Evolutionary conservation across 2,888 invertebrate genomes (phyloP).

Genomic region (Chalcis sispes): DNA sequence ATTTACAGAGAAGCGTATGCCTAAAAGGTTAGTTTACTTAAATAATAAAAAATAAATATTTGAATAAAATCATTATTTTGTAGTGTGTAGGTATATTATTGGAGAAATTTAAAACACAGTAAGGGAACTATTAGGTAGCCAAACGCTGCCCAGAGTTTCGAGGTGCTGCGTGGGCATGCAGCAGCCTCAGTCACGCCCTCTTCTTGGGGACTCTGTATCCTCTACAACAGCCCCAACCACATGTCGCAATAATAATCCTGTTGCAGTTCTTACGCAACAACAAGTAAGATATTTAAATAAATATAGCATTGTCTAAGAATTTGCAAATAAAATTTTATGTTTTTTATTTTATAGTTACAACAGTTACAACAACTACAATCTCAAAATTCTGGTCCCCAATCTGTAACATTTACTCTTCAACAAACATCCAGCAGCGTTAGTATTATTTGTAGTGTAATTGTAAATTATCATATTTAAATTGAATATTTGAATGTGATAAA

Average conservation of each 20-base stretch:
- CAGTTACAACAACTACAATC: slow-evolving; percentile 74
- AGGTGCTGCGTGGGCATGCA: slow-evolving; percentile 77
- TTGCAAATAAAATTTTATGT: background rate
- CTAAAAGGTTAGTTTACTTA: slow-evolving; percentile 39
- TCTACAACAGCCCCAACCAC: slow-evolving; percentile 76
- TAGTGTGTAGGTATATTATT: slow-evolving; percentile 41
- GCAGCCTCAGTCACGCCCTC: slow-evolving; percentile 77
- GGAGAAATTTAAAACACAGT: slow-evolving; percentile 50
- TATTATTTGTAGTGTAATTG: slow-evolving; percentile 47
- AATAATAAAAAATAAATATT: background rate
- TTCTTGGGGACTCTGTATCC: slow-evolving; percentile 76
- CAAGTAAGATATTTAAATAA: slow-evolving; percentile 65
- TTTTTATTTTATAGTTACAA: slow-evolving; percentile 67
- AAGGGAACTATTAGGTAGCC: slow-evolving; percentile 72
- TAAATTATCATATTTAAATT: background rate
- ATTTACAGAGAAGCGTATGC: slow-evolving; percentile 35
- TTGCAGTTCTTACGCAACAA: slow-evolving; percentile 74
- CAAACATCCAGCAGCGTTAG: slow-evolving; percentile 73
- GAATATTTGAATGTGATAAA: no score
- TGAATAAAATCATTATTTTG: background rate
- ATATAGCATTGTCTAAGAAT: background rate
- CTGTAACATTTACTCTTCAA: slow-evolving; percentile 74
- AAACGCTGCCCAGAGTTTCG: slow-evolving; percentile 74
- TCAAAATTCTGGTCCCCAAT: slow-evolving; percentile 72
- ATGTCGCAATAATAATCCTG: slow-evolving; percentile 73